Evolutionary conservation across 1,140 invertebrate species (phyloP).

Genomic region (Eurosta solidaginis): DNA sequence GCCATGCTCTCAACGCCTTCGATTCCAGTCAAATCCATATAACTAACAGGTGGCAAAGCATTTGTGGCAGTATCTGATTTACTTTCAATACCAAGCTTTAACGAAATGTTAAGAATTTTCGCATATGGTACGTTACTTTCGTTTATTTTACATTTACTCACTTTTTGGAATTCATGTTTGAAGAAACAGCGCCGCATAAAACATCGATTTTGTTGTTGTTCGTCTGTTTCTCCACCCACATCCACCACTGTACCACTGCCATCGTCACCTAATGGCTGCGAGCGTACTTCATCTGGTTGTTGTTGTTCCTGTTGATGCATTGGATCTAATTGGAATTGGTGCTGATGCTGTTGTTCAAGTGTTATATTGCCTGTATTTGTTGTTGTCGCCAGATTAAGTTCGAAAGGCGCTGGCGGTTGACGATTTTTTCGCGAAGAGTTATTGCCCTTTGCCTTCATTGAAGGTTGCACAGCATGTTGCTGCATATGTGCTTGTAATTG

Average conservation of each 20-base stretch:
- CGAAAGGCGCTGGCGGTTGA: slow-evolving; percentile 42
- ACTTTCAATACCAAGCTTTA: slow-evolving; percentile 6
- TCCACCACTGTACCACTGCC: slow-evolving; percentile 42
- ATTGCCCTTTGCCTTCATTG: not conserved
- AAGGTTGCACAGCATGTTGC: not conserved
- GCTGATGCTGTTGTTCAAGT: slow-evolving; percentile 28
- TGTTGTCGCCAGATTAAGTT: slow-evolving; percentile 37
- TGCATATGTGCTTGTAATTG: slow-evolving; percentile 4
- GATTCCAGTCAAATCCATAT: slow-evolving; percentile 29
- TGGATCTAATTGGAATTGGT: slow-evolving; percentile 9
- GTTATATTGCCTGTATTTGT: slow-evolving; percentile 23
- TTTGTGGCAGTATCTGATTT: not conserved
- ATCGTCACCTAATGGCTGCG: slow-evolving; percentile 56
- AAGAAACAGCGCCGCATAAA: slow-evolving; percentile 42
- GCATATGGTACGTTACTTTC: not conserved
- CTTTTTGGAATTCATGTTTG: slow-evolving; percentile 33
- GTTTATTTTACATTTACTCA: not conserved
- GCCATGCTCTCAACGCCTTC: slow-evolving; percentile 27
- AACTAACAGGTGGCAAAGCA: slow-evolving; percentile 23
- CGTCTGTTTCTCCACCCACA: slow-evolving; percentile 20
- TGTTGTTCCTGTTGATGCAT: slow-evolving; percentile 39
- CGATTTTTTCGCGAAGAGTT: slow-evolving; percentile 46
- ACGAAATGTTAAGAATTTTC: not conserved
- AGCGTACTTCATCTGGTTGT: slow-evolving; percentile 49
- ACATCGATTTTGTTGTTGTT: slow-evolving; percentile 35